A percentile compares a stretch with the other conserved stretches of the same genome.
phyloP scores from a whole-genome alignment of 2,797 vertebrate genomes.

The Onychomys torridus region DNA sequence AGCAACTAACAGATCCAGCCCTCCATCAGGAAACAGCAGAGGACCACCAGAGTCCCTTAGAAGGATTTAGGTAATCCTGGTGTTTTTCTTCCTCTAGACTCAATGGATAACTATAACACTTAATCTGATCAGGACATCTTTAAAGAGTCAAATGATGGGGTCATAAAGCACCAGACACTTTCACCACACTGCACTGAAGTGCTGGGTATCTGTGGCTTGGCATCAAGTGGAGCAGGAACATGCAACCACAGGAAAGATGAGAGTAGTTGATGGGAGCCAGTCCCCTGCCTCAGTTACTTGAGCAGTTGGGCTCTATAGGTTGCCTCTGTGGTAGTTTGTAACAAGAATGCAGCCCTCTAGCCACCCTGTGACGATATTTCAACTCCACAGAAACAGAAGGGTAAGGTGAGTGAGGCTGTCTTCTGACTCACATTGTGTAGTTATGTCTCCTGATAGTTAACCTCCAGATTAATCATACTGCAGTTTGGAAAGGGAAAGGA shows the following conservation, averaged over 20 bases:
- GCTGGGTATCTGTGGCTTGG: neutral
- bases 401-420: neutral
- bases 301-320: neutral
- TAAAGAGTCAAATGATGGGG: neutral
- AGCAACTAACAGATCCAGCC: neutral
- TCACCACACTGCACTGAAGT: no score
- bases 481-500: neutral
- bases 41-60: neutral
- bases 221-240: fast-evolving
- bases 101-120: neutral
- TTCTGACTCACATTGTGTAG: neutral
- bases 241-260: neutral
- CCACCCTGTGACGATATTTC: neutral
- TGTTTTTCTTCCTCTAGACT: constrained; percentile 26
- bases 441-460: neutral
- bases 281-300: neutral
- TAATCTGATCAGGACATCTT: constrained; percentile 9
- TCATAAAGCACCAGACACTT: neutral
- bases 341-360: fast-evolving
- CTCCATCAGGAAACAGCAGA: neutral
- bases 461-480: neutral
- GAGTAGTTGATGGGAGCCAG: neutral
- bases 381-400: neutral
- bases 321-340: fast-evolving
- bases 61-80: constrained; percentile 30